These are phyloP conservation scores for Amblyjoppa proteus DNA, from an alignment of 2,888 invertebrate species.

Conservation along the genomic window DNA sequence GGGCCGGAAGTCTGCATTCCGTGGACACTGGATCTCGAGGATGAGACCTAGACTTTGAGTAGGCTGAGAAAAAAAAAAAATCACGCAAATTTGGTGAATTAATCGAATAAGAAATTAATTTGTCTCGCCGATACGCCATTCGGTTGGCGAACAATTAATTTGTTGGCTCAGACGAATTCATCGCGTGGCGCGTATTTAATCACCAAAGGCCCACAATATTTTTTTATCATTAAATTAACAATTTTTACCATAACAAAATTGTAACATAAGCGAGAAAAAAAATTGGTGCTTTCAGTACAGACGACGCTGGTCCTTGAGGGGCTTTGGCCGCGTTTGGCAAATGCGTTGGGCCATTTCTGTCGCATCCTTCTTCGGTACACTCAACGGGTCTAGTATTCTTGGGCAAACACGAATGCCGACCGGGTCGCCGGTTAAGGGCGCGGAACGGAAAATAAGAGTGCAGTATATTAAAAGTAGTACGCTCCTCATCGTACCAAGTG, in stretches of 20 bases:
- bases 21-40: conserved; percentile 9
- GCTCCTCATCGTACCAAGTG: conserved; percentile 2
- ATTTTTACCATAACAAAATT: no score
- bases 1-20: conserved; percentile 21
- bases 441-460: conserved; percentile 58
- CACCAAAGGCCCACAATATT: no score
- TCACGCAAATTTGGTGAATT: background rate
- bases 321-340: conserved; percentile 35
- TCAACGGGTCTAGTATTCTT: conserved; percentile 23
- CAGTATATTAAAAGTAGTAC: conserved; percentile 53
- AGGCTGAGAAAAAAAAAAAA: background rate
- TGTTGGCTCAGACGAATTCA: no score
- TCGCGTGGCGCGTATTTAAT: no score
- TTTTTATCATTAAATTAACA: no score
- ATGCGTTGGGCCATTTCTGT: conserved; percentile 55
- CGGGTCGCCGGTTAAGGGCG: conserved; percentile 55
- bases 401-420: conserved; percentile 54
- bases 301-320: background rate
- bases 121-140: no score
- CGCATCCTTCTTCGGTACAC: conserved; percentile 45
- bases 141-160: no score
- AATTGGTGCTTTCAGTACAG: no score
- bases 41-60: background rate
- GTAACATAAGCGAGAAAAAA: no score
- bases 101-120: no score